These are phyloP conservation scores for Glandiceps talaboti DNA, from an alignment of 53 echinoderm and acorn worm genomes.

Conservation along the genomic window DNA sequence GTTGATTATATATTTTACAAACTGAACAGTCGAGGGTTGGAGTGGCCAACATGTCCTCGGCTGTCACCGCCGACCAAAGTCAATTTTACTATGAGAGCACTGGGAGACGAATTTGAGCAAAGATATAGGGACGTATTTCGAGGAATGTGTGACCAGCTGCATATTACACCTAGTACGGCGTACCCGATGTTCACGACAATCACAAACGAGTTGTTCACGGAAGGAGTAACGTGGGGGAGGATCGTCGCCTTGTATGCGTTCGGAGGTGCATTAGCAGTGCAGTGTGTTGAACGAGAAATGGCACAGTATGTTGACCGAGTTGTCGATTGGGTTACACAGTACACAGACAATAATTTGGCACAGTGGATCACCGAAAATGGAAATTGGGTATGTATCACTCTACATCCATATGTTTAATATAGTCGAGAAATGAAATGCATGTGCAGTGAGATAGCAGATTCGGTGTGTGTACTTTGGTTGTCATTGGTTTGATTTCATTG, in stretches of 20 bases:
- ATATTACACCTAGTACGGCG: slow-evolving; percentile 5
- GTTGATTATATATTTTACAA: not conserved
- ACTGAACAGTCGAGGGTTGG: not conserved
- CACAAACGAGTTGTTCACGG: slow-evolving; percentile 3
- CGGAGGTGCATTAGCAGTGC: slow-evolving; percentile 27
- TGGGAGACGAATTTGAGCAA: not conserved
- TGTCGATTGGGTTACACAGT: slow-evolving; percentile 19
- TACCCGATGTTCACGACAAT: slow-evolving; percentile 7
- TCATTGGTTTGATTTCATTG: too few species aligned
- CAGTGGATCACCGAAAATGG: slow-evolving; percentile 40
- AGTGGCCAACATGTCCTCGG: not conserved
- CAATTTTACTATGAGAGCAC: not conserved
- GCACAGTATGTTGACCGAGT: slow-evolving; percentile 30
- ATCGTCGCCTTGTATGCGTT: slow-evolving; percentile 26
- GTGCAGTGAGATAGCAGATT: too few species aligned
- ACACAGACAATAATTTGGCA: slow-evolving; percentile 29
- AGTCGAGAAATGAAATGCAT: too few species aligned
- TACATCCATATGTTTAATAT: too few species aligned
- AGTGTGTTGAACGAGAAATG: slow-evolving; percentile 42
- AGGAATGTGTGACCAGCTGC: not conserved
- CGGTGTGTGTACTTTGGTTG: too few species aligned
- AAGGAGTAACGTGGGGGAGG: slow-evolving; percentile 14
- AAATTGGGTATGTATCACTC: slow-evolving; percentile 41
- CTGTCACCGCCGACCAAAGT: not conserved
- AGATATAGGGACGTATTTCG: not conserved